phyloP scores from a whole-genome alignment of 2,113 vertebrate genomes.

The Pyxicephalus adspersus region DNA sequence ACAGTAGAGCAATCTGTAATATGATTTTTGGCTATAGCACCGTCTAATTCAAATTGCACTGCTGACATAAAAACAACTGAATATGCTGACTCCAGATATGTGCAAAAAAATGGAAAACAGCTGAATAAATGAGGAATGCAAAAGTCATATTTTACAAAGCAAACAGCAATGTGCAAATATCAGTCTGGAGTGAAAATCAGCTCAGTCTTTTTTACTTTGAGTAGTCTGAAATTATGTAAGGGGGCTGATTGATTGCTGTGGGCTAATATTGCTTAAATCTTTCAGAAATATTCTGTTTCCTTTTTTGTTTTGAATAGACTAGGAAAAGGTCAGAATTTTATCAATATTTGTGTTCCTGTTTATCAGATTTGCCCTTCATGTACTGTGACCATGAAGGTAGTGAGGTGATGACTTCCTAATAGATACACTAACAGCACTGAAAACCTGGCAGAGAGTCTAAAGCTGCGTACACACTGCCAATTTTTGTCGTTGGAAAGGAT shows the following conservation, averaged over 20 bases:
- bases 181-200: background rate
- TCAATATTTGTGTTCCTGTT: too few relatives aligned
- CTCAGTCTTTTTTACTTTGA: background rate
- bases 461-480: too few relatives aligned
- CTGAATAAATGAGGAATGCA: background rate
- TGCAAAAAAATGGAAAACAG: constrained; percentile 14
- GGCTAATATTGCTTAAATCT: background rate
- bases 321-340: too few relatives aligned
- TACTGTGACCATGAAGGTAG: too few relatives aligned
- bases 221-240: too few relatives aligned
- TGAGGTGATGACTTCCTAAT: too few relatives aligned
- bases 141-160: background rate
- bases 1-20: constrained; percentile 27
- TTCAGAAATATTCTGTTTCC: background rate
- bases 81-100: constrained; percentile 6
- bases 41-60: constrained; percentile 18
- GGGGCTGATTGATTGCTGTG: too few relatives aligned
- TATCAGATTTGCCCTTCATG: too few relatives aligned
- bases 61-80: constrained; percentile 20
- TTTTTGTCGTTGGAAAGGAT: too few relatives aligned
- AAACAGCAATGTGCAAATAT: background rate
- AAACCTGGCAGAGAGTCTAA: too few relatives aligned
- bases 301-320: too few relatives aligned
- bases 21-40: constrained; percentile 22
- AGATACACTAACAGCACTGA: too few relatives aligned